Percentiles rank a stretch among this genome's conserved stretches.
These are phyloP conservation scores for Pristionchus fissidentatus DNA, from an alignment of 2,888 invertebrate species.

Conservation along the genomic window DNA sequence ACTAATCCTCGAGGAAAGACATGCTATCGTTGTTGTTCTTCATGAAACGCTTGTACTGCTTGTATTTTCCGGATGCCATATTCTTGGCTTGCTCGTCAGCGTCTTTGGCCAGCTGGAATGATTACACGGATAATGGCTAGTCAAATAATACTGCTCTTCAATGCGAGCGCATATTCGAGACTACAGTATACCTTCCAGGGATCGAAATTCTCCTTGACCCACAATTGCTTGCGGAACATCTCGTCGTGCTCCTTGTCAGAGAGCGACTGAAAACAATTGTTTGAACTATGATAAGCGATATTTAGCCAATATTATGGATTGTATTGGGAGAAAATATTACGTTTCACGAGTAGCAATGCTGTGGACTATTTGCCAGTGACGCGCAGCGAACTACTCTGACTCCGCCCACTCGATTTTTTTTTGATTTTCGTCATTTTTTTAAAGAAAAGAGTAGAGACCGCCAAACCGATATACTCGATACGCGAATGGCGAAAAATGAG, in stretches of 20 bases:
- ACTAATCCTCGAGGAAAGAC: conserved; percentile 83
- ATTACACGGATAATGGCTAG: neutral
- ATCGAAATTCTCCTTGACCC: conserved; percentile 87
- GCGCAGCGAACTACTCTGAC: too few relatives aligned
- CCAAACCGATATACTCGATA: too few relatives aligned
- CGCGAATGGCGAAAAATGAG: too few relatives aligned
- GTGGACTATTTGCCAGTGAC: too few relatives aligned
- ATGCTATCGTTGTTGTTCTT: conserved; percentile 91
- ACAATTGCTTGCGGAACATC: conserved; percentile 85
- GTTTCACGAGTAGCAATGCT: too few relatives aligned
- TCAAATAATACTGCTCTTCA: neutral
- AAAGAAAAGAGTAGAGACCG: too few relatives aligned
- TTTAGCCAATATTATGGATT: too few relatives aligned
- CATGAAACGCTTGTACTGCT: conserved; percentile 90
- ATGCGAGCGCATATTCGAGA: neutral
- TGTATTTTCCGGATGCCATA: conserved; percentile 89
- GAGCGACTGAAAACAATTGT: conserved; percentile 76
- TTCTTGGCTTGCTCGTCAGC: conserved; percentile 88
- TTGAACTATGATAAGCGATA: neutral
- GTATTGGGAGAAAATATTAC: too few relatives aligned
- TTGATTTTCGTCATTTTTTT: too few relatives aligned
- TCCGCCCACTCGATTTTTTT: too few relatives aligned
- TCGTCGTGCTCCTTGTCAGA: conserved; percentile 85
- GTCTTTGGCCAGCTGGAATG: conserved; percentile 81
- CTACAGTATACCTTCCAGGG: conserved; percentile 82